Evolutionary conservation across 2,888 invertebrate genomes (phyloP), one percentile per base, ranked within the genome.

Genomic region (Osmoderma eremita): DNA sequence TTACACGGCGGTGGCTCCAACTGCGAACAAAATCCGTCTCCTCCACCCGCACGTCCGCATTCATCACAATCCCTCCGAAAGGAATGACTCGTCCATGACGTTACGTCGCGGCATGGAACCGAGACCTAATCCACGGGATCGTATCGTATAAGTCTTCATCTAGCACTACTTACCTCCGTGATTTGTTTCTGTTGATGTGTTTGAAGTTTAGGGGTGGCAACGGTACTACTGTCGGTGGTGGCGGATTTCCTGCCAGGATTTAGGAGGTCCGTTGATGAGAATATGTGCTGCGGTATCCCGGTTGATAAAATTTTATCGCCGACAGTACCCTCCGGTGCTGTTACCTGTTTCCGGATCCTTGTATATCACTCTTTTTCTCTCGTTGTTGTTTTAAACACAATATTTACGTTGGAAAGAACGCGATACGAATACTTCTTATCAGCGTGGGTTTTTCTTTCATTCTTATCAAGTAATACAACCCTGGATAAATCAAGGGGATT

Each of bases 111-210:
- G 58, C 58, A 58, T 58, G 58, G 45, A 58, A 45, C 58, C 58
- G 45, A 30, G 6, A 45, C 58, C 58, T 58, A 58, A 78, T 78
- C 79, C 78, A 72, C 67, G 77, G 30, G 75, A 78, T 78, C 77
- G 76, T 71, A 75, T 73, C 73, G 74, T 75, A 79, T 80, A 80
- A 80, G 77, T 79, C 79, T 79, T 80, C 80, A 80, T 80, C 78
- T 77, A 75, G 73, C 72, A 75, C 76, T 77, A 77, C 78, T 77
- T 77, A 77, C 76, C 69, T 1, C 75, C 72, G 79, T 80, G 78
- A 80, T 80, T 79, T 79, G 79, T 80, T 74, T 74, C 75, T 74
- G 74, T 72, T 75, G 76, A 74, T 77, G 75, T 68, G 70, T 70
- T 70, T 70, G 70, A 70, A 70, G 70, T 70, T 70, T 68, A 61